Conservation (phyloP, 35 echinoderm and acorn worm species). For the Lytechinus pictus region DNA sequence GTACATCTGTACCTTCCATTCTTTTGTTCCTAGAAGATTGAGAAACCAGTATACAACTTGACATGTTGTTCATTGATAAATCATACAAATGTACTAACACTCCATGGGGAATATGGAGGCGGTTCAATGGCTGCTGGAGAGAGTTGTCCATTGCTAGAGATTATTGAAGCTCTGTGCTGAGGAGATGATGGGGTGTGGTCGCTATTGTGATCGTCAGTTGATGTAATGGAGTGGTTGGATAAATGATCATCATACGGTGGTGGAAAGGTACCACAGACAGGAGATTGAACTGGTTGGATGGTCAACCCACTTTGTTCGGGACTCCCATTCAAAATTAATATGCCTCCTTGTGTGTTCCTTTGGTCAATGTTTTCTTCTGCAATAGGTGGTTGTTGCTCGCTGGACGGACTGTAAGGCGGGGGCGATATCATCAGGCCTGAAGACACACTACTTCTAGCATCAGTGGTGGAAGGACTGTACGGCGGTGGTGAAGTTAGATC, state of each 20-base stretch:
- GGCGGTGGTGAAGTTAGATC: not conserved
- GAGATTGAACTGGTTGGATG: not conserved
- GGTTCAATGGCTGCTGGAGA: not conserved
- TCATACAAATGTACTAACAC: not conserved
- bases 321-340: not conserved
- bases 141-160: not conserved
- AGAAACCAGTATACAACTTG: not conserved
- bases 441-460: not conserved
- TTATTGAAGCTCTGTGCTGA: not conserved
- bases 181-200: not conserved
- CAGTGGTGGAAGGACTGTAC: not conserved
- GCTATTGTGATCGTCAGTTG: not conserved
- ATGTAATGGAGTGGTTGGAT: not conserved
- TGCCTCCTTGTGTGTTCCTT: not conserved
- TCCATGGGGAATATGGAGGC: not conserved
- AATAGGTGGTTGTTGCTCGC: not conserved
- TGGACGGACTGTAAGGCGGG: not conserved
- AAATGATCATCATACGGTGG: not conserved
- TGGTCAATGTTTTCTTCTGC: not conserved
- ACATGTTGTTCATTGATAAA: not conserved
- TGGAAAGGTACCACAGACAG: not conserved
- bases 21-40: not conserved
- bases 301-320: not conserved
- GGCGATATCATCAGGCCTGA: not conserved
- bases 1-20: no score